Evolutionary conservation across 2,888 invertebrate species (phyloP).

Genomic region (Teinopalpus imperialis): DNA sequence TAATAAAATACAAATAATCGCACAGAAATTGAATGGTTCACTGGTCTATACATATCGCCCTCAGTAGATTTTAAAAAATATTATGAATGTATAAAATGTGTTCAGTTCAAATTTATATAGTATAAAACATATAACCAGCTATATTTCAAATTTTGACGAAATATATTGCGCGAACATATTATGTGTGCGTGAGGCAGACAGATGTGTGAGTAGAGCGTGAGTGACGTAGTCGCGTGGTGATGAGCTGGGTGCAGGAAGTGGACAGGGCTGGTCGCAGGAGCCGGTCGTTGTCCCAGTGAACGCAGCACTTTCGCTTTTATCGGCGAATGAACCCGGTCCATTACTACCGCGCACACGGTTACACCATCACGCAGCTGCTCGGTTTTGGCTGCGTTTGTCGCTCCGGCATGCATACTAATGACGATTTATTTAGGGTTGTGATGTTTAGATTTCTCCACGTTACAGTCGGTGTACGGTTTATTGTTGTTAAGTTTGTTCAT

Average conservation of each 20-base stretch:
- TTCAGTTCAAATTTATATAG: too few species aligned
- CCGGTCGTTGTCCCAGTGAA: conserved; percentile 80
- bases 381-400: conserved; percentile 69
- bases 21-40: too few species aligned
- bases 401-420: conserved; percentile 70
- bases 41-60: too few species aligned
- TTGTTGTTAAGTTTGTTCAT: conserved; percentile 26
- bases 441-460: conserved; percentile 71
- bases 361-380: conserved; percentile 63
- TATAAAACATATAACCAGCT: too few species aligned
- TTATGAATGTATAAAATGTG: too few species aligned
- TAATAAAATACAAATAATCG: too few species aligned
- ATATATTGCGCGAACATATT: too few species aligned
- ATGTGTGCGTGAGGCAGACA: conserved; percentile 22
- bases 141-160: too few species aligned
- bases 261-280: conserved; percentile 61
- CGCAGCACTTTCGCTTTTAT: conserved; percentile 78
- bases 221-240: conserved; percentile 47
- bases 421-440: conserved; percentile 57
- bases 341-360: conserved; percentile 74
- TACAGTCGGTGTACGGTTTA: conserved; percentile 32
- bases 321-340: conserved; percentile 79
- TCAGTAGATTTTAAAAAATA: too few species aligned
- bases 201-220: conserved; percentile 33
- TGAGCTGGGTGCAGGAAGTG: conserved; percentile 58